Evolutionary conservation across 2,797 vertebrate species (phyloP), one percentile per base, ranked within the genome.

Genomic region (Pogonophryne albipinna): DNA sequence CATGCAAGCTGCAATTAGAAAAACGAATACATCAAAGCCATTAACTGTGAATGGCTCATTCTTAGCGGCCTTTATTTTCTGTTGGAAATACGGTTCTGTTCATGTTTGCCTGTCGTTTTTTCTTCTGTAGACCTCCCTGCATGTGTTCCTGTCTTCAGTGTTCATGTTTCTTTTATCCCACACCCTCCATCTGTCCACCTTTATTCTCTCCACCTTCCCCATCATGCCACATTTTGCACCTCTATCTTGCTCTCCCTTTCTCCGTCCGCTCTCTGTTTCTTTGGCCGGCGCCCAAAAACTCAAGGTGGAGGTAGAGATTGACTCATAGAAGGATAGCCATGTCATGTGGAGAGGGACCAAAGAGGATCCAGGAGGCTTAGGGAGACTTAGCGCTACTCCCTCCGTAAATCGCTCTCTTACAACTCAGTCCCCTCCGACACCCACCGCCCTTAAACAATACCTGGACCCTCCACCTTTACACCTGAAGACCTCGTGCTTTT

Each of bases 331-430:
- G 88, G 85, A 93, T 89, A 90, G 91, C 85, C 84, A 75, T 88
- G 91, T 90, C 92, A 91, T 94, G 83, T 91, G 89, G 92, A 93
- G 85, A 85, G 88, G 87, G 81, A 93, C 89, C 83, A 93, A 92
- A 94, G 93, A 92, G 87, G 91, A 95, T 94, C 88, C 91, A 91
- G 90, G 85, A 87, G 87, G 93, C 94, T 95, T 94, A 93, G 80
- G 70, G 82, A 85, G 92, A 92, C 89, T 94, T 94, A 93, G 87
- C 67, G 62, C 80, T 83, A 86, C 82, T 90, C 66, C 70, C 88
- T 84, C 80, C 86, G 79, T 79, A 83, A 71, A 60, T 69, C 50
- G 27, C 74, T 70, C 50, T 27, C 44, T 42, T 10, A 50, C 71
- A 27, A 41, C 46, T 61, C 38, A 13, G 72, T 70, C 67, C 70